Percentiles rank a stretch among this genome's conserved stretches.
Evolutionary conservation across 2,888 invertebrate genomes (phyloP).

Genomic region (Pterostichus madidus): DNA sequence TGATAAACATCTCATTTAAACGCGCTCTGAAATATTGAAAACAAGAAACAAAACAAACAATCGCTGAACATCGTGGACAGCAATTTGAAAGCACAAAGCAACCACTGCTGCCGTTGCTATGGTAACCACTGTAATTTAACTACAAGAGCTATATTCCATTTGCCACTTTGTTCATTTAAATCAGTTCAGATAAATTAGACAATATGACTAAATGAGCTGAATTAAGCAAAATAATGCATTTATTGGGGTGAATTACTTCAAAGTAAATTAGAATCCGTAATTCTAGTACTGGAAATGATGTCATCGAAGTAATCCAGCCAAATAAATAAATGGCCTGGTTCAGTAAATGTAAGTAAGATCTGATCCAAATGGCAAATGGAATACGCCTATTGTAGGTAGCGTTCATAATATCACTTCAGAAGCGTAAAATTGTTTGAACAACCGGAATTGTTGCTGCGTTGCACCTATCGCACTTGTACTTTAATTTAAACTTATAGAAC

Average conservation of each 20-base stretch:
- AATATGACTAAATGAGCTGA: too few relatives aligned
- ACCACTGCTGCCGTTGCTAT: neutral
- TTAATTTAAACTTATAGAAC: slow-evolving; percentile 16
- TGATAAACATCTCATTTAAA: slow-evolving; percentile 36
- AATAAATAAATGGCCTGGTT: too few relatives aligned
- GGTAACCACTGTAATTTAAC: slow-evolving; percentile 28
- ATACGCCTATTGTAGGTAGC: slow-evolving; percentile 31
- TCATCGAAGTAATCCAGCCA: too few relatives aligned
- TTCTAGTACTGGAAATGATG: too few relatives aligned
- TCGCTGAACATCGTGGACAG: slow-evolving; percentile 10
- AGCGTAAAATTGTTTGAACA: slow-evolving; percentile 36
- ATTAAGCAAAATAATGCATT: too few relatives aligned
- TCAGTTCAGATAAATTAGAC: too few relatives aligned
- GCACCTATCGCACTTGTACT: neutral
- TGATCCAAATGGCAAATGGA: too few relatives aligned
- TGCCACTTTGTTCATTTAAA: too few relatives aligned
- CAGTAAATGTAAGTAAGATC: too few relatives aligned
- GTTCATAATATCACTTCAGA: slow-evolving; percentile 24
- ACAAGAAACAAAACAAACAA: slow-evolving; percentile 39
- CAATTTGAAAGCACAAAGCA: slow-evolving; percentile 41
- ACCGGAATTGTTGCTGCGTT: neutral
- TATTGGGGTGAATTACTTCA: too few relatives aligned
- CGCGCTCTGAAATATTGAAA: slow-evolving; percentile 31
- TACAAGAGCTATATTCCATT: too few relatives aligned
- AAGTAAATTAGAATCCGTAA: too few relatives aligned